These are phyloP conservation scores for Baryphthengus martii DNA, from an alignment of 2,113 vertebrate species.

Conservation along the genomic window DNA sequence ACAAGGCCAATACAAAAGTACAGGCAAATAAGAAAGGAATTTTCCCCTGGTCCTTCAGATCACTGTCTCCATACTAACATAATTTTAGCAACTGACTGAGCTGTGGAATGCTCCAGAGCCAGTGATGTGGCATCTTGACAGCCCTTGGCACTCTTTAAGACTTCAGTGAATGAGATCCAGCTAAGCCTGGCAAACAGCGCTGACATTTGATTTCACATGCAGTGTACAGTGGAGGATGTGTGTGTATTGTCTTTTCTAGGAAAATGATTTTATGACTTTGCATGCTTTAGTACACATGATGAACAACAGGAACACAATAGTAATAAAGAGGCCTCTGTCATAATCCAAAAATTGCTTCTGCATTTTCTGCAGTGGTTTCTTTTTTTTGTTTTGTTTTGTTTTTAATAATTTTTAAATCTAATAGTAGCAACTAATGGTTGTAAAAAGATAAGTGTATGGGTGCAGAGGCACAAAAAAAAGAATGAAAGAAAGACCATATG, in stretches of 20 bases:
- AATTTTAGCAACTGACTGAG: background rate
- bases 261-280: background rate
- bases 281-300: background rate
- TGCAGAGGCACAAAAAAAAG: background rate
- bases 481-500: background rate
- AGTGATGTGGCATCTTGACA: background rate
- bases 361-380: background rate
- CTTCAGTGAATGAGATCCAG: background rate
- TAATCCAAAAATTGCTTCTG: background rate
- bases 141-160: background rate
- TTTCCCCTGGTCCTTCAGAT: background rate
- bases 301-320: background rate
- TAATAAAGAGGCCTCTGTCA: constrained; percentile 25
- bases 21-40: background rate
- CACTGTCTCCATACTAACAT: accelerated
- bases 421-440: constrained; percentile 19
- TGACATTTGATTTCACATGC: background rate
- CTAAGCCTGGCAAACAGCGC: background rate
- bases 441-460: background rate
- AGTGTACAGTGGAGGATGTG: background rate
- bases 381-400: constrained; percentile 2
- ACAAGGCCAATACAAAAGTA: background rate
- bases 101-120: background rate
- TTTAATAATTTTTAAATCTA: background rate
- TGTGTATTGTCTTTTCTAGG: background rate